A percentile compares a stretch with the other conserved stretches of the same genome.
Evolutionary conservation across 2,888 invertebrate species (phyloP).

Genomic region (Lucinisca nassula): DNA sequence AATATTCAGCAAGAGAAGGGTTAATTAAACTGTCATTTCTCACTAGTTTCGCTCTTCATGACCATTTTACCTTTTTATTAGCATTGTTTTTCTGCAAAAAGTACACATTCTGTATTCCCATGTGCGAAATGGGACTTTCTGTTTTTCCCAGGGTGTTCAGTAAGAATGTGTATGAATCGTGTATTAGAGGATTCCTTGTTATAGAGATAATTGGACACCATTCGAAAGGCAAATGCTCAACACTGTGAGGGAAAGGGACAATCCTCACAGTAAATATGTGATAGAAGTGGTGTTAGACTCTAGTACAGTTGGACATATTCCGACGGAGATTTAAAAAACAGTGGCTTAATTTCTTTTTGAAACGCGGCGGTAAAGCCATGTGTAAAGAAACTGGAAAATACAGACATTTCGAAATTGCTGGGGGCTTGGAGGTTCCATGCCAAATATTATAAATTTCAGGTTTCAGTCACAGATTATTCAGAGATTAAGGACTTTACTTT

Average conservation of each 20-base stretch:
- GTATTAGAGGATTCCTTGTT: not conserved
- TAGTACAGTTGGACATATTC: not conserved
- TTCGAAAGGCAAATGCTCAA: not conserved
- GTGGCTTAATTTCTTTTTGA: not conserved
- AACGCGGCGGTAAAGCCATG: not conserved
- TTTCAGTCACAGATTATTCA: not conserved
- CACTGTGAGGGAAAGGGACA: not conserved
- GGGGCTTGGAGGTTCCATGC: not conserved
- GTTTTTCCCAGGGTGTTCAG: not conserved
- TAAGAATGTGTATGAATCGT: not conserved
- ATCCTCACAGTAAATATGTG: not conserved
- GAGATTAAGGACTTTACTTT: not conserved
- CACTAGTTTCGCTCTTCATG: not conserved
- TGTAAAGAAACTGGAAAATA: not conserved
- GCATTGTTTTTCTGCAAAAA: not conserved
- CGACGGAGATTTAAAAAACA: not conserved
- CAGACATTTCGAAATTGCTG: not conserved
- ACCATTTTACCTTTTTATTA: not conserved
- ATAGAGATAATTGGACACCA: not conserved
- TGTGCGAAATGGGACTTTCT: not conserved
- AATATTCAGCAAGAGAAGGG: no score
- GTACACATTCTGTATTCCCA: not conserved
- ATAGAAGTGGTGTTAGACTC: not conserved
- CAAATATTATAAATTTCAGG: not conserved
- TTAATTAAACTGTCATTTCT: no score